Evolutionary conservation across 1,140 invertebrate species (phyloP), one percentile per base, ranked within the genome.

Genomic region (Sarcophaga bullata): DNA sequence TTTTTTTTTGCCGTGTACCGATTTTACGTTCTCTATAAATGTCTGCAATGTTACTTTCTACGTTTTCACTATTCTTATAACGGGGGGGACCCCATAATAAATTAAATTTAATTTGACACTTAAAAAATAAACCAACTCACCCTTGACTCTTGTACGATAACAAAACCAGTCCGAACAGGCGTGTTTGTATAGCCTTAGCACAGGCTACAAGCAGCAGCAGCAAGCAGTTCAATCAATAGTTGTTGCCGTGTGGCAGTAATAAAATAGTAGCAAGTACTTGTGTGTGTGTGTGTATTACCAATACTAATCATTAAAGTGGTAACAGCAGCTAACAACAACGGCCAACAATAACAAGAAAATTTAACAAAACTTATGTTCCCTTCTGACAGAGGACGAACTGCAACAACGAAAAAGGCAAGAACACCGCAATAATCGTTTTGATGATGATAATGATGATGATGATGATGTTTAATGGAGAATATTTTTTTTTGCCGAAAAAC

Each of bases 71-170:
- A 68, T 5, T 68, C 62, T 68, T 68, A 68, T 68, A 19, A 37
- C 25, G 25, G 25, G 4, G 25, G 25, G 25, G 17, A 68, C 17
- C 17, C 25, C 62, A 68, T 68, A 68, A 68, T 68, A 68, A 68
- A 68, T 68, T 68, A 68, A 25, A 68, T 68, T 68, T 68, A 25
- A 68, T 68, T 68, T 68, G 62, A 62, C 58, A 62, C 58, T 62
- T 62, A 62, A 62, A 37, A 62, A n/a, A 17, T 62, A 62, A 62
- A 62, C 58, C 15, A 37, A 62, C 58, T 62, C 58, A 62, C 58
- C 58, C 58, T 62, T 62, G 58, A 62, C 58, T 62, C 15, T n/a
- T 58, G 54, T 13, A n/a, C 54, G 13, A 58, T n/a, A 15, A 13
- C 54, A n/a, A 58, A 15, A 58, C 54, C 54, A n/a, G 54, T 11